These are phyloP conservation scores for Cecropterus lyciades DNA, from an alignment of 1,140 invertebrate species.

Conservation along the genomic window DNA sequence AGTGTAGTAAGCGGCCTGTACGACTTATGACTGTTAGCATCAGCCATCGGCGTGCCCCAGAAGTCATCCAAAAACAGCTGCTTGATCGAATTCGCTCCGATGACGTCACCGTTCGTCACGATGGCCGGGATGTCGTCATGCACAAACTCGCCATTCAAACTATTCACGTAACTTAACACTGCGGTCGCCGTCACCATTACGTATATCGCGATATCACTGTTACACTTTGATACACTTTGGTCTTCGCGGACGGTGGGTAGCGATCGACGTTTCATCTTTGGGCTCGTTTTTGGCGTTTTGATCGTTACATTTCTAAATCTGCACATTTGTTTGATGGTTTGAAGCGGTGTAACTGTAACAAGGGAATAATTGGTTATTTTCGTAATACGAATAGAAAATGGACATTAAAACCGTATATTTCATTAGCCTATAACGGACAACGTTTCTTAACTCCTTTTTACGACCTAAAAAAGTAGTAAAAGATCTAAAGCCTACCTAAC, in stretches of 20 bases:
- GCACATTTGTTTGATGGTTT: constrained; percentile 62
- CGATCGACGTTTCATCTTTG: constrained; percentile 76
- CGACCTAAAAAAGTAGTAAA: no score
- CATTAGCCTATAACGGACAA: no score
- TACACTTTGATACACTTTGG: constrained; percentile 40
- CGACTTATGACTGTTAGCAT: constrained; percentile 92
- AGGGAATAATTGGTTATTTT: constrained; percentile 33
- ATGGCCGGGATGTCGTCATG: constrained; percentile 97
- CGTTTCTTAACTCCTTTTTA: no score
- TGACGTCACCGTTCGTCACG: constrained; percentile 92
- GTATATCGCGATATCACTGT: constrained; percentile 82
- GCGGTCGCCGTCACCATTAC: constrained; percentile 87
- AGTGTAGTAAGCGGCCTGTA: constrained; percentile 93
- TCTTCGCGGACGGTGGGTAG: constrained; percentile 75
- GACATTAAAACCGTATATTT: no score
- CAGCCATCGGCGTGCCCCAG: constrained; percentile 95
- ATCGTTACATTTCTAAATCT: constrained; percentile 72
- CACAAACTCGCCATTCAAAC: constrained; percentile 94
- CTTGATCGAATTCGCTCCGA: constrained; percentile 87
- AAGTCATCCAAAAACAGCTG: constrained; percentile 94
- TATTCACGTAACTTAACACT: constrained; percentile 91
- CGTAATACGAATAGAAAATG: no score
- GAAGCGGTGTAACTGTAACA: constrained; percentile 48
- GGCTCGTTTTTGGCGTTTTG: constrained; percentile 46
- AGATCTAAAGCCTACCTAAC: no score